Evolutionary conservation across 37 sponge, comb jelly and placozoan genomes (phyloP).

Genomic region (Halichondria panicea): DNA sequence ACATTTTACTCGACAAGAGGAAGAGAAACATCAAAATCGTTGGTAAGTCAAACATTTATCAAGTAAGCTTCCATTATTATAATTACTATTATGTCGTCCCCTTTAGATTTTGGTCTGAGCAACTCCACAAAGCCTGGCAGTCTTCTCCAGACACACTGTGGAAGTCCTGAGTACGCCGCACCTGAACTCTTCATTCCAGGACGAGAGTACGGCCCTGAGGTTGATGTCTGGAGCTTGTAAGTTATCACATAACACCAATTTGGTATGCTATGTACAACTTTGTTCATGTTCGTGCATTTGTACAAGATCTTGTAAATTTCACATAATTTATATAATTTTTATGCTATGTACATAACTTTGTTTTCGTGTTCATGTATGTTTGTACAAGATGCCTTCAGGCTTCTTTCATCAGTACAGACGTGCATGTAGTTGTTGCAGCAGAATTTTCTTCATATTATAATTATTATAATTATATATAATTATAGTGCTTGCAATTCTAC

Average conservation of each 20-base stretch:
- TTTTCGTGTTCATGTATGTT: too few relatives aligned
- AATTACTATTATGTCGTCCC: too few relatives aligned
- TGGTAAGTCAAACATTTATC: constrained; percentile 88
- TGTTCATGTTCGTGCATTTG: neutral
- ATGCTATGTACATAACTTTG: too few relatives aligned
- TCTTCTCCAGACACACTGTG: constrained; percentile 94
- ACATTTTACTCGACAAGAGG: constrained; percentile 92
- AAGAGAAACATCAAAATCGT: constrained; percentile 91
- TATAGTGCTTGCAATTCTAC: too few relatives aligned
- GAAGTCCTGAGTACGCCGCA: constrained; percentile 98
- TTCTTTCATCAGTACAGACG: too few relatives aligned
- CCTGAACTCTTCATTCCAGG: constrained; percentile 98
- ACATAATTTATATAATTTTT: too few relatives aligned
- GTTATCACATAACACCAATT: constrained; percentile 11
- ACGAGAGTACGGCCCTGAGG: constrained; percentile 93
- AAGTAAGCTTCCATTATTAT: neutral
- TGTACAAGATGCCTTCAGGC: too few relatives aligned
- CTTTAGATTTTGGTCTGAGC: constrained; percentile 95
- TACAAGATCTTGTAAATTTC: neutral
- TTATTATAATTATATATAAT: too few relatives aligned
- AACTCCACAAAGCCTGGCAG: constrained; percentile 86
- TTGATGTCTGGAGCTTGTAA: constrained; percentile 98
- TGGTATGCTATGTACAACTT: neutral
- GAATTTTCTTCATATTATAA: too few relatives aligned
- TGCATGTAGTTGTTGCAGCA: too few relatives aligned